Evolutionary conservation across 2,888 invertebrate genomes (phyloP).

Genomic region (Scaptomyza reducta): DNA sequence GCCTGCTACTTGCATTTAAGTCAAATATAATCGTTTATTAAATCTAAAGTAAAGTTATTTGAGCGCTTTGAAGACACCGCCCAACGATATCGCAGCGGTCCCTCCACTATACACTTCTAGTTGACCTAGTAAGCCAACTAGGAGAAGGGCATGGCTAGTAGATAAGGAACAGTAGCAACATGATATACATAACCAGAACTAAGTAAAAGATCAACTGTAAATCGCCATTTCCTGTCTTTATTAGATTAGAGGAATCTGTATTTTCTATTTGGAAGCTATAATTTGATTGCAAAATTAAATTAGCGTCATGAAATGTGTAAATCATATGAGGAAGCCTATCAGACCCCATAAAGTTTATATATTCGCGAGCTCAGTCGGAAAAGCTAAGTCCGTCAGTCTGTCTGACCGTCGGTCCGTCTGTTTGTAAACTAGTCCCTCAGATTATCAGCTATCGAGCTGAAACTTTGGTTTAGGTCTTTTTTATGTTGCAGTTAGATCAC

Average conservation of each 20-base stretch:
- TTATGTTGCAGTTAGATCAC: too few species aligned
- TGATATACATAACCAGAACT: conserved; percentile 7
- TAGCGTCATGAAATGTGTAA: too few species aligned
- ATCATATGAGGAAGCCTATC: too few species aligned
- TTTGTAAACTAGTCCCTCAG: too few species aligned
- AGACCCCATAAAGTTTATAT: too few species aligned
- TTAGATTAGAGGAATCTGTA: neutral
- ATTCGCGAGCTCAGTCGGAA: too few species aligned
- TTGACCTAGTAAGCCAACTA: conserved; percentile 54
- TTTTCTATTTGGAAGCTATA: too few species aligned
- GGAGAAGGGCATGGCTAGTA: conserved; percentile 33
- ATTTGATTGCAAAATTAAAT: too few species aligned
- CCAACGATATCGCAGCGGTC: neutral
- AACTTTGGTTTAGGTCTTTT: too few species aligned
- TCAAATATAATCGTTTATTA: conserved; percentile 74
- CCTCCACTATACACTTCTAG: conserved; percentile 1
- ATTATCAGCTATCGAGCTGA: too few species aligned
- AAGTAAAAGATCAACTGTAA: neutral
- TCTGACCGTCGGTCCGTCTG: too few species aligned
- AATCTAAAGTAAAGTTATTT: conserved; percentile 77
- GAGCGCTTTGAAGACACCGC: conserved; percentile 63
- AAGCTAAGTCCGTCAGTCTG: too few species aligned
- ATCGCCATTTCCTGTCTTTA: neutral
- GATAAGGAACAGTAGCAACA: conserved; percentile 12
- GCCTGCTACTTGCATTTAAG: conserved; percentile 65